These are phyloP conservation scores for Cercopithecus petaurista DNA, from an alignment of 2,797 vertebrate species.

Conservation along the genomic window DNA sequence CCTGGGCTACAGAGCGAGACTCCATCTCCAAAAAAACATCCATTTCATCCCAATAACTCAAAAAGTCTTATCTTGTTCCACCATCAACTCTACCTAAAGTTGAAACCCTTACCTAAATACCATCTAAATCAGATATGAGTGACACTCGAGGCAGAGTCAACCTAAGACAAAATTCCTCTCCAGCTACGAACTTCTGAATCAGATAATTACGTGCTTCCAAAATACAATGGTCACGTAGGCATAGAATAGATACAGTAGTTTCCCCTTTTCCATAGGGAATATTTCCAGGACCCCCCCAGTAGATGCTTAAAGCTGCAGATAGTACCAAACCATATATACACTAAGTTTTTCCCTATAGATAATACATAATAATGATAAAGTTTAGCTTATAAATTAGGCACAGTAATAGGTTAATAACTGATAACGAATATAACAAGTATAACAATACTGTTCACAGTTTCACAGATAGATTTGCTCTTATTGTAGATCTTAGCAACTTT, in stretches of 20 bases:
- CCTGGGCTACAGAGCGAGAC: too few relatives aligned
- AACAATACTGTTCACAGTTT: background rate
- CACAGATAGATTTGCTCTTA: background rate
- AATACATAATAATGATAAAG: background rate
- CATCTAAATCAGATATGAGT: background rate
- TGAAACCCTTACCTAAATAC: background rate
- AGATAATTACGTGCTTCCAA: background rate
- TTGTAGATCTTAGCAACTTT: background rate
- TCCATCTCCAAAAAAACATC: background rate
- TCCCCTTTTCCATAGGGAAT: background rate
- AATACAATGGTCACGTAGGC: background rate
- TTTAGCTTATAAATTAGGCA: background rate
- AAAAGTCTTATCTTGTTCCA: background rate
- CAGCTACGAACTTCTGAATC: background rate
- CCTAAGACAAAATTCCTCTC: slow-evolving; percentile 36
- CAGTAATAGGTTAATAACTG: background rate
- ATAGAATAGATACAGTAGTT: background rate
- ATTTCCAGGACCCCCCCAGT: background rate
- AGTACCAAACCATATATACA: background rate
- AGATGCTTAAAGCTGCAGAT: background rate
- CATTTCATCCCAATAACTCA: background rate
- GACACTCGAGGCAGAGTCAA: background rate
- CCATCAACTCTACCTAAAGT: background rate
- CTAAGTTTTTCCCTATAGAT: background rate
- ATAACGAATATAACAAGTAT: background rate